Base-by-base conservation (phyloP, 2,888 invertebrate genomes). In the Epistrophe eligans region DNA sequence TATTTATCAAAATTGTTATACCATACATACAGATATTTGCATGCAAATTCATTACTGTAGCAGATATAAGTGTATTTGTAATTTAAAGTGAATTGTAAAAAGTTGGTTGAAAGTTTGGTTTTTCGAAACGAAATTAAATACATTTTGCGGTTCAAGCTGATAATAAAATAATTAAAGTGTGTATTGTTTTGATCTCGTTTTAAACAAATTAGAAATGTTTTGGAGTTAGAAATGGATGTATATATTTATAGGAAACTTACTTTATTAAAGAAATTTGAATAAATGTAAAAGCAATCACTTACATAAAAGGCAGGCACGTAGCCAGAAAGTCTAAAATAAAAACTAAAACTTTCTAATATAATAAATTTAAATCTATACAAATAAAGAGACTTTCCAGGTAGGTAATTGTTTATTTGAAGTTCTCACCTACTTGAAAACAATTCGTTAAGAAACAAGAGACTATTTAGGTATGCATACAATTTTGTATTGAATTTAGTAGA, bases 101-200 rank as follows among this genome's bases (percentile, higher is more conserved):
- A 77, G 81, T 81, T 81, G 77, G 70, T 81, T 13, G 67, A 84
- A 80, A 81, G 55, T 58, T 66, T 60, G 2, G 62, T 35, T 60
- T 64, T 77, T 67, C 24, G n/a, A 19, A 28, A 67, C n/a, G 28
- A 60, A 80, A 77, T 62, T 48, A 67, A 57, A 67, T 79, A 28
- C 55, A 40, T 70, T 55, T 48, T 55, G 70, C 13, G 70, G 70
- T 70, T 5, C 4, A 28, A 28, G 55, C 55, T 40, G 35, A 55
- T 55, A 70, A 11, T 55, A 40, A 70, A 70, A 55, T 70, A 70
- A 70, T 55, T 70, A 28, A 70, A 50, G 24, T 13, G 8, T 17
- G 1, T n/a, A 38, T 1, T 40, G 5, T 40, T 19, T 24, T 17
- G 17, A n/a, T 15, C 35, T 50, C 10, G 67, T 52, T 67, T 67